Conservation (phyloP, 1,140 invertebrate genomes). For the Tetramorium parvispinum region DNA sequence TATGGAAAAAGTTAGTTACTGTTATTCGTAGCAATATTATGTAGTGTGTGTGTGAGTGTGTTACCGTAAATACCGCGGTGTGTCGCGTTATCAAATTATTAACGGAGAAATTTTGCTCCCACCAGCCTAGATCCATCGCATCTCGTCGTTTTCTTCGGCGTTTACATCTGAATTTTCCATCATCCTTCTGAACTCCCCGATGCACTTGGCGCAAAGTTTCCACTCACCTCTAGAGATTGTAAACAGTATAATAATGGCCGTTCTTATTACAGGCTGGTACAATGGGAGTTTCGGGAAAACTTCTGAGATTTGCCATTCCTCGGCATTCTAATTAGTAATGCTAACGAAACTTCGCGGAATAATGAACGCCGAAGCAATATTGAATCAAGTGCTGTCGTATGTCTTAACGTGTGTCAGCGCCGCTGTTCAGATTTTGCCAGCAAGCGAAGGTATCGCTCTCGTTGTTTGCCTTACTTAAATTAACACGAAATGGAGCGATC, state of each 20-base stretch:
- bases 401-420: slow-evolving; percentile 50
- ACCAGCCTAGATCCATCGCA: not conserved
- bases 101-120: not conserved
- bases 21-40: not conserved
- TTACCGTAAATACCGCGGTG: not conserved
- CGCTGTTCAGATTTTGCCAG: slow-evolving; percentile 42
- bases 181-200: slow-evolving; percentile 15
- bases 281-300: slow-evolving; percentile 59
- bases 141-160: slow-evolving; percentile 28
- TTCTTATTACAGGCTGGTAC: slow-evolving; percentile 69
- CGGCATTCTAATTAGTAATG: slow-evolving; percentile 71
- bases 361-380: slow-evolving; percentile 69
- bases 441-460: not conserved
- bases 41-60: too few species aligned
- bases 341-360: slow-evolving; percentile 73
- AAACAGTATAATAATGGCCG: slow-evolving; percentile 73
- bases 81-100: slow-evolving; percentile 9
- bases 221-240: slow-evolving; percentile 61
- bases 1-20: not conserved
- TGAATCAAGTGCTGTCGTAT: slow-evolving; percentile 67
- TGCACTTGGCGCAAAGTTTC: slow-evolving; percentile 50
- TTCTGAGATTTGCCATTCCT: slow-evolving; percentile 52
- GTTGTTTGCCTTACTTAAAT: slow-evolving; percentile 42
- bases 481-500: slow-evolving; percentile 34
- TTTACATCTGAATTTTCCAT: slow-evolving; percentile 48